These are phyloP conservation scores for Sinocyclocheilus anophthalmus DNA, from an alignment of 2,113 vertebrate genomes.

Conservation along the genomic window DNA sequence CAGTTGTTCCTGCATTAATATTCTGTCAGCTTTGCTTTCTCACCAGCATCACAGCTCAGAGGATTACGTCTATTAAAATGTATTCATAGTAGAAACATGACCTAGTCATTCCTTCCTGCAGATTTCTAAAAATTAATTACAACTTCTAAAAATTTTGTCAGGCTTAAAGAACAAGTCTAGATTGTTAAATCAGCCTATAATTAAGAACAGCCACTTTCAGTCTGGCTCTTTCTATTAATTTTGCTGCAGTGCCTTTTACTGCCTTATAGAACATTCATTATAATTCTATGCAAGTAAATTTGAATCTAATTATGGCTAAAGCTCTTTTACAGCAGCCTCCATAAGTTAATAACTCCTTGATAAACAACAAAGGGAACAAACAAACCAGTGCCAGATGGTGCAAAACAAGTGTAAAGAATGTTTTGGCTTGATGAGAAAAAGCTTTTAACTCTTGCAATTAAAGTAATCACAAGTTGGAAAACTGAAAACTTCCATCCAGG, in stretches of 20 bases:
- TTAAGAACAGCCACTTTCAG: slow-evolving; percentile 16
- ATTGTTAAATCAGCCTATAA: slow-evolving; percentile 23
- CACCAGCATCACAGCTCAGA: slow-evolving; percentile 37
- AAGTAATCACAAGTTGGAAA: slow-evolving; percentile 1
- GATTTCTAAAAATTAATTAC: slow-evolving; percentile 26
- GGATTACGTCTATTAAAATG: slow-evolving; percentile 48
- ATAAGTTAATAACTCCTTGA: slow-evolving; percentile 45
- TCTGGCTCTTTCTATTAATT: slow-evolving; percentile 27
- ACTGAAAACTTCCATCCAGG: slow-evolving; percentile 1
- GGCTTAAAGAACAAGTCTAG: background rate
- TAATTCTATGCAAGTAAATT: slow-evolving; percentile 41
- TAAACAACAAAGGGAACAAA: slow-evolving; percentile 33
- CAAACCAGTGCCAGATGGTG: slow-evolving; percentile 16
- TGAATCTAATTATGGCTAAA: slow-evolving; percentile 39
- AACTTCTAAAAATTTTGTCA: slow-evolving; percentile 25
- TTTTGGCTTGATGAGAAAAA: slow-evolving; percentile 24
- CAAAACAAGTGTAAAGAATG: slow-evolving; percentile 28
- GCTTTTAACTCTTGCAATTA: slow-evolving; percentile 26
- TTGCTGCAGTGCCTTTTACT: slow-evolving; percentile 4
- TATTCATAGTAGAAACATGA: slow-evolving; percentile 30
- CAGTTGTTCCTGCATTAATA: slow-evolving; percentile 32
- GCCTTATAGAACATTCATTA: slow-evolving; percentile 36
- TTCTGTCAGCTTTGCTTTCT: slow-evolving; percentile 45
- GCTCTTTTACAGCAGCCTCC: slow-evolving; percentile 26
- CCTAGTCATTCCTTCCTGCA: background rate